Percentiles rank a stretch among this genome's conserved stretches.
Conservation (phyloP, 2,113 vertebrate species). For the Cyprinodon tularosa region DNA sequence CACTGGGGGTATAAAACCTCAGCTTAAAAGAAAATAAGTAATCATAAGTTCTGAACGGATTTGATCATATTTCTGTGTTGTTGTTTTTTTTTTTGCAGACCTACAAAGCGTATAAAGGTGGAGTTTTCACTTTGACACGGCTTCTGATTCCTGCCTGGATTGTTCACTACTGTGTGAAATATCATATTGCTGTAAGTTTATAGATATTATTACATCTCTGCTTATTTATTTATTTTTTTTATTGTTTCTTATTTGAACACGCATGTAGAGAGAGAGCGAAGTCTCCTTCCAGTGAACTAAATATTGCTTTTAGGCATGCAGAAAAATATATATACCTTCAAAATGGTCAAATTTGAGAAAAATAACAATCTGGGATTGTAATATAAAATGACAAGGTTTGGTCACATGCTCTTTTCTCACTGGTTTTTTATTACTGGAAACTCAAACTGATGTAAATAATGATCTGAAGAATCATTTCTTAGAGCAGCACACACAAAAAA, state of each 20-base stretch:
- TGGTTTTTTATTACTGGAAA: too few species aligned
- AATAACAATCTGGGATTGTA: too few species aligned
- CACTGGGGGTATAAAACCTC: too few species aligned
- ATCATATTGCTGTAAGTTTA: constrained; percentile 86
- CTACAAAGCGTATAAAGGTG: constrained; percentile 79
- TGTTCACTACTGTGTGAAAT: constrained; percentile 87
- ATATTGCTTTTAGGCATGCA: background rate
- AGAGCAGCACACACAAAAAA: too few species aligned
- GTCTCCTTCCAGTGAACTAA: background rate
- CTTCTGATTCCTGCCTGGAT: constrained; percentile 86
- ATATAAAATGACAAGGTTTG: too few species aligned
- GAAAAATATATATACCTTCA: background rate
- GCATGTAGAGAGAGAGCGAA: background rate
- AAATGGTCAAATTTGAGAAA: background rate
- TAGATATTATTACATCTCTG: background rate
- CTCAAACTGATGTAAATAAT: too few species aligned
- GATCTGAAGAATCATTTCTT: too few species aligned
- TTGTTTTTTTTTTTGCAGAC: constrained; percentile 74
- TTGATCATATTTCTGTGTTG: background rate
- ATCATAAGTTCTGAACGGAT: background rate
- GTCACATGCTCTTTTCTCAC: too few species aligned
- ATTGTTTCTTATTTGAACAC: background rate
- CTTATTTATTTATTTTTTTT: background rate
- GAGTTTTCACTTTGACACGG: constrained; percentile 74
- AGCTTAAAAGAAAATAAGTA: too few species aligned